Evolutionary conservation across 2,888 invertebrate genomes (phyloP), one percentile per base, ranked within the genome.

Genomic region (Sepioteuthis lessoniana): DNA sequence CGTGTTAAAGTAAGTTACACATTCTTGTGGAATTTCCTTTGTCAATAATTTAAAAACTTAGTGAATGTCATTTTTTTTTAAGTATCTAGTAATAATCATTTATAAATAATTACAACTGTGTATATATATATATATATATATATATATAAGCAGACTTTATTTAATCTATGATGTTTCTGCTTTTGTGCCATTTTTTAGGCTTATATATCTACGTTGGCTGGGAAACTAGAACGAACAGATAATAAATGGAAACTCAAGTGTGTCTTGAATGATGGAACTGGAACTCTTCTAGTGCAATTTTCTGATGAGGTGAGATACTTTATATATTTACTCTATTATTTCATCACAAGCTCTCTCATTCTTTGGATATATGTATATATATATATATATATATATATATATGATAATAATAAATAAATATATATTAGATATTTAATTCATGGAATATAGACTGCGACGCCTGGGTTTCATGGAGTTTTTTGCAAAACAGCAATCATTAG

Each of bases 221-320:
- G 97, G 90, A 97, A 96, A 94, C 95, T 97, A 93, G 96, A 96
- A 94, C 96, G 96, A 46, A 95, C 94, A 37, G 95, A 95, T n/a
- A 97, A 96, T 21, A 95, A 95, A 25, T 97, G 97, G 97, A 96
- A 96, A 28, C 95, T 97, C 50, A 94, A 95, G 4, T 97, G 97
- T 94, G 97, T 96, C 94, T 96, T 97, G 90, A 97, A 97, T 96
- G 97, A 97, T 96, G 97, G 97, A 5, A 96, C 97, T n/a, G 96
- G 96, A 31, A 96, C 96, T 25, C 93, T 97, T 47, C 97, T 97
- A 95, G 97, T 97, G 19, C 96, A 96, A 93, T 95, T 97, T 2
- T 96, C 96, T 47, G 96, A 97, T 94, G 94, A 96, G 95, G 97
- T 97, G 95, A 94, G 94, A 46, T 1, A 25, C 16, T 38, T 25